Evolutionary conservation across 1,140 invertebrate species (phyloP).

Genomic region (Heterodera schachtii): DNA sequence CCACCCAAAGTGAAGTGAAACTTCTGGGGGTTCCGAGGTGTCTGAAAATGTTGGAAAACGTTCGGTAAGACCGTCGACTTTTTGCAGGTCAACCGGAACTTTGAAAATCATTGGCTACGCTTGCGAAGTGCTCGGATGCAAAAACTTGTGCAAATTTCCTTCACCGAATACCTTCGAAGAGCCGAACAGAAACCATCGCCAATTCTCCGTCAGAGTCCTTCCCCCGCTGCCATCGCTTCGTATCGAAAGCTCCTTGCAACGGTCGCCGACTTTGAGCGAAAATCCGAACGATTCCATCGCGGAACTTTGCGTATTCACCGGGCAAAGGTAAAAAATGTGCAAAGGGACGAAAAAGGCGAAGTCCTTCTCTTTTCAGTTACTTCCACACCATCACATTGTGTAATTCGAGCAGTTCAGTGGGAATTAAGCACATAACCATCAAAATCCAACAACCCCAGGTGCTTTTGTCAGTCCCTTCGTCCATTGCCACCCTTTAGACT

Average conservation of each 20-base stretch:
- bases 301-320: constrained; percentile 59
- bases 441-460: constrained; percentile 57
- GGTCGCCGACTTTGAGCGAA: constrained; percentile 46
- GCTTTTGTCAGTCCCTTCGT: not conserved
- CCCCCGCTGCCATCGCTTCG: constrained; percentile 51
- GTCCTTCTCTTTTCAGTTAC: constrained; percentile 42
- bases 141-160: constrained; percentile 56
- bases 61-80: not conserved
- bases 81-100: constrained; percentile 52
- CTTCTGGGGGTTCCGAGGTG: constrained; percentile 60
- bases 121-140: constrained; percentile 59
- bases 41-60: not conserved
- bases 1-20: constrained; percentile 32
- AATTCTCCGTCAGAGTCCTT: constrained; percentile 54
- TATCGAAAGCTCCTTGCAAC: constrained; percentile 53
- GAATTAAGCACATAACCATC: constrained; percentile 51
- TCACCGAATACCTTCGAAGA: not conserved
- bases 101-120: constrained; percentile 58
- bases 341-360: not conserved
- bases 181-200: constrained; percentile 12
- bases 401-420: constrained; percentile 48
- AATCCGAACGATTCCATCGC: constrained; percentile 50
- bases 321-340: constrained; percentile 52
- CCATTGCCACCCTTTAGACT: constrained; percentile 31
- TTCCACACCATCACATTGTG: constrained; percentile 52